These are phyloP conservation scores for Xyrichtys novacula DNA, from an alignment of 2,797 vertebrate species.

Conservation along the genomic window DNA sequence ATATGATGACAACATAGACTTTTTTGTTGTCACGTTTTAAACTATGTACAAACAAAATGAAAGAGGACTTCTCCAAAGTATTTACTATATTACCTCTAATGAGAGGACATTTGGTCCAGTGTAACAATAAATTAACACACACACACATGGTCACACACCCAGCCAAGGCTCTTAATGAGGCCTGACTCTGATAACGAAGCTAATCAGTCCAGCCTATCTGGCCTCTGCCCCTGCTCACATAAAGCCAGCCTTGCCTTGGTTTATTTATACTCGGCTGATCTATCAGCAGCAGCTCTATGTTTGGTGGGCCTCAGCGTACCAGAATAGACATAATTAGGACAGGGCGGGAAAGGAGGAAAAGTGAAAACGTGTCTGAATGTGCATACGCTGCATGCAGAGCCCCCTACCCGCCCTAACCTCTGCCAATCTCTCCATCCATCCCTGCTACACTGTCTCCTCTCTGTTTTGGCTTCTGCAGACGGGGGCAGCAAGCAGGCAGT, in stretches of 20 bases:
- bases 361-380: conserved; percentile 85
- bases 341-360: conserved; percentile 83
- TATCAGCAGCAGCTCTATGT: conserved; percentile 83
- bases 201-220: conserved; percentile 82
- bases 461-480: conserved; percentile 59
- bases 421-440: conserved; percentile 66
- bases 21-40: neutral
- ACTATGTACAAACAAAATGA: neutral
- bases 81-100: neutral
- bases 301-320: conserved; percentile 71
- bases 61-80: neutral
- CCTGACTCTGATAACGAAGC: conserved; percentile 72
- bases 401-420: conserved; percentile 42
- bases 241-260: conserved; percentile 63
- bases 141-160: conserved; percentile 53
- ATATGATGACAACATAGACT: no score
- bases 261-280: conserved; percentile 83
- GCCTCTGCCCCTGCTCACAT: conserved; percentile 77
- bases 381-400: conserved; percentile 68
- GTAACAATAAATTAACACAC: conserved; percentile 30
- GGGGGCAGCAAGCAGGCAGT: conserved; percentile 26
- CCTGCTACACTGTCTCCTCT: conserved; percentile 57
- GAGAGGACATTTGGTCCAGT: conserved; percentile 16
- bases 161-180: conserved; percentile 63
- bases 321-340: conserved; percentile 86